phyloP scores from a whole-genome alignment of 2,888 invertebrate genomes.

The Epirrhoe alternata region DNA sequence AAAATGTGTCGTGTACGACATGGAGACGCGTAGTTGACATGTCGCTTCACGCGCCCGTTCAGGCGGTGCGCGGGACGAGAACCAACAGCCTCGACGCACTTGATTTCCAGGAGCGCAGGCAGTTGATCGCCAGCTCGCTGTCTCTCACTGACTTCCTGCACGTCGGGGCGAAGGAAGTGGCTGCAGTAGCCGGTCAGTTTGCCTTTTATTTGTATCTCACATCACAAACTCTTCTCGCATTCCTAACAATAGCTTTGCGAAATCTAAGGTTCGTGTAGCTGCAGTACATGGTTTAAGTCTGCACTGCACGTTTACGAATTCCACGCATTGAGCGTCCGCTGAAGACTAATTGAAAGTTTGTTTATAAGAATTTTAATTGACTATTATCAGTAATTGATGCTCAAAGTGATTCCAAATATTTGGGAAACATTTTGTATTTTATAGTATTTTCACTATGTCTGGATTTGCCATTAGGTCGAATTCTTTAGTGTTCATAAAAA shows the following conservation, averaged over 20 bases:
- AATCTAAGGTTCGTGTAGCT: conserved; percentile 63
- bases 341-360: conserved; percentile 36
- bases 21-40: conserved; percentile 82
- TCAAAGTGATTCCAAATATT: neutral
- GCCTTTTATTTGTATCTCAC: conserved; percentile 54
- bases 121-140: conserved; percentile 94
- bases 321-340: conserved; percentile 38
- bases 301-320: conserved; percentile 39
- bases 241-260: conserved; percentile 77
- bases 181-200: conserved; percentile 81
- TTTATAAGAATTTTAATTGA: conserved; percentile 5
- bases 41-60: conserved; percentile 82
- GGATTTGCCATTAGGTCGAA: neutral
- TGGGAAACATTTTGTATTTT: neutral
- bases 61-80: conserved; percentile 84
- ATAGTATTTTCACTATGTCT: neutral
- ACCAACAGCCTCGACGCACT: conserved; percentile 95
- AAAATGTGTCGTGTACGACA: conserved; percentile 67
- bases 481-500: conserved; percentile 8
- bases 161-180: conserved; percentile 87
- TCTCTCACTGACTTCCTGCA: conserved; percentile 94
- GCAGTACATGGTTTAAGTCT: conserved; percentile 47
- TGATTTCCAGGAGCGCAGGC: conserved; percentile 96
- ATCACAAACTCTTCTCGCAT: conserved; percentile 57
- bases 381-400: neutral